These are phyloP conservation scores for Periparus ater DNA, from an alignment of 2,797 vertebrate genomes.

Conservation along the genomic window DNA sequence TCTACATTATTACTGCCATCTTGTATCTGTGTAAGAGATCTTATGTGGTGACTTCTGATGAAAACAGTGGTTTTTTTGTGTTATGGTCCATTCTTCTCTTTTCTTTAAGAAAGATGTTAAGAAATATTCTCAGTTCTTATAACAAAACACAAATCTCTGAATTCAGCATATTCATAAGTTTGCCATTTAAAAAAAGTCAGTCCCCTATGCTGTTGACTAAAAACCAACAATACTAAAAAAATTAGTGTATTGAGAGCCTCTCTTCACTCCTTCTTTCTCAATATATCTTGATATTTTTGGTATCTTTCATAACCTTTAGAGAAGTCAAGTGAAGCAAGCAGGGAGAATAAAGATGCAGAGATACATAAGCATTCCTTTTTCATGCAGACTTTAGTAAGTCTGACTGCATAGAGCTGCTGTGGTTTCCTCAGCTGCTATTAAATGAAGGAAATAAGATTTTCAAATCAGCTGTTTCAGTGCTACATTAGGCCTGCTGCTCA, in stretches of 20 bases:
- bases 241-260: not conserved
- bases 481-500: not conserved
- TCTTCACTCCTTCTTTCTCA: not conserved
- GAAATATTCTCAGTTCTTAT: not conserved
- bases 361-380: not conserved
- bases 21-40: not conserved
- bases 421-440: not conserved
- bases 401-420: not conserved
- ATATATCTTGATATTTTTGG: not conserved
- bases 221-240: not conserved
- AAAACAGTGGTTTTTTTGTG: not conserved
- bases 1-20: not conserved
- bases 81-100: not conserved
- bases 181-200: not conserved
- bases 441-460: not conserved
- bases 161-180: not conserved
- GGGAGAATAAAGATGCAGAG: not conserved
- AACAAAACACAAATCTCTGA: not conserved
- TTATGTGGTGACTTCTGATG: not conserved
- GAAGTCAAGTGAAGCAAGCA: not conserved
- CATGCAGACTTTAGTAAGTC: not conserved
- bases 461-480: not conserved
- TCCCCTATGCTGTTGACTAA: not conserved
- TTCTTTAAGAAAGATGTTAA: not conserved
- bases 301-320: not conserved